Conservation (phyloP, 2,888 invertebrate species). For the Tetramorium bicarinatum region DNA sequence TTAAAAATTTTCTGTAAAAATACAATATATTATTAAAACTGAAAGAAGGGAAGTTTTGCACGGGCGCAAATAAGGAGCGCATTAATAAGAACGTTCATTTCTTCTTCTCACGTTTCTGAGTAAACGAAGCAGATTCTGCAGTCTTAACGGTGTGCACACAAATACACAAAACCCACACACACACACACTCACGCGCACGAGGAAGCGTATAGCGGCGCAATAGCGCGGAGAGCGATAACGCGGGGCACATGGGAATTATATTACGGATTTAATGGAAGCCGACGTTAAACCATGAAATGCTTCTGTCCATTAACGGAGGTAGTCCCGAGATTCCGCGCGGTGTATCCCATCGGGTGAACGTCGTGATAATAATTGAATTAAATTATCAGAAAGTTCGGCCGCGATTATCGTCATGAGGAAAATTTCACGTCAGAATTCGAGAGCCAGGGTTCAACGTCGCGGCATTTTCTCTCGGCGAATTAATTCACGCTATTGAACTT, state of each 20-base stretch:
- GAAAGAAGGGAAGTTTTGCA: background rate
- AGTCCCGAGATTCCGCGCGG: conserved; percentile 32
- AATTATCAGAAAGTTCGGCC: conserved; percentile 30
- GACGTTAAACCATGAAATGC: conserved; percentile 51
- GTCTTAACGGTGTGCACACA: conserved; percentile 14
- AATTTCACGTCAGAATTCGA: conserved; percentile 22
- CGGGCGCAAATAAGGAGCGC: background rate
- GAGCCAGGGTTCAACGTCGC: background rate
- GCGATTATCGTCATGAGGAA: conserved; percentile 27
- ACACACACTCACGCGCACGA: background rate
- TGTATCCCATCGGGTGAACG: conserved; percentile 15
- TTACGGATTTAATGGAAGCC: conserved; percentile 41
- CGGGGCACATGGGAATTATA: conserved; percentile 38
- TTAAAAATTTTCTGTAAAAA: background rate
- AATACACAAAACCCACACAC: background rate
- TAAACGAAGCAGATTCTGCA: conserved; percentile 17
- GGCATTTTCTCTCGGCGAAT: background rate
- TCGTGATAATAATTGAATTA: conserved; percentile 52
- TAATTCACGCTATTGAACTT: background rate
- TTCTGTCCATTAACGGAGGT: conserved; percentile 43
- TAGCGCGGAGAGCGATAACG: conserved; percentile 34
- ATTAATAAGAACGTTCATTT: conserved; percentile 5
- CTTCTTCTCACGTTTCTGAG: conserved; percentile 1
- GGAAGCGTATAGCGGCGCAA: background rate
- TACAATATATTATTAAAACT: background rate